Conservation (phyloP, 2,888 invertebrate genomes). For the Drosophila lacicola region DNA sequence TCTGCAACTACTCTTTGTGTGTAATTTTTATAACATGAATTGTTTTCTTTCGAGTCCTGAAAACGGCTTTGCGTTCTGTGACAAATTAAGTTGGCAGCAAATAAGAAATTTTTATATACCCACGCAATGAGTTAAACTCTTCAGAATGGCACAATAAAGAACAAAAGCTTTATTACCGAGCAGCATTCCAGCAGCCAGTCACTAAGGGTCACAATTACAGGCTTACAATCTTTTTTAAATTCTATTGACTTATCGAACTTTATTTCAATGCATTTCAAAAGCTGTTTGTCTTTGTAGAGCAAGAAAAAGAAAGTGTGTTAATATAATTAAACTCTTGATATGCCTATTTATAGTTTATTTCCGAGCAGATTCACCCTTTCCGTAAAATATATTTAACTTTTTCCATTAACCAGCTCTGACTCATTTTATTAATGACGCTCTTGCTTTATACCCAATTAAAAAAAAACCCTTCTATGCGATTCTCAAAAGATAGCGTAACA, state of each 20-base stretch:
- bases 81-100: slow-evolving; percentile 76
- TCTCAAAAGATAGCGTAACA: not conserved
- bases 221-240: slow-evolving; percentile 1
- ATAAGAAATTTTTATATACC: slow-evolving; percentile 63
- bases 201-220: slow-evolving; percentile 18
- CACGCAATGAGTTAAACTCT: slow-evolving; percentile 14
- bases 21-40: slow-evolving; percentile 72
- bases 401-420: too few relatives aligned
- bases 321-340: too few relatives aligned
- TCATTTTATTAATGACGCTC: not conserved
- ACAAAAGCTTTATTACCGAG: slow-evolving; percentile 20
- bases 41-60: slow-evolving; percentile 62
- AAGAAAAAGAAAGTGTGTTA: not conserved
- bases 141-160: slow-evolving; percentile 5
- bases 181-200: not conserved
- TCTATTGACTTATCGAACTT: slow-evolving; percentile 5
- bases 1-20: slow-evolving; percentile 46
- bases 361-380: too few relatives aligned
- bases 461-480: not conserved
- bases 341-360: too few relatives aligned
- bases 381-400: too few relatives aligned
- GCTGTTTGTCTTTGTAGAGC: not conserved
- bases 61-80: slow-evolving; percentile 68
- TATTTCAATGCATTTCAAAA: not conserved
- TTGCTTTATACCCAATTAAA: not conserved